Base-by-base conservation (phyloP, 2,797 vertebrate species). In the Gambelia wislizenii region DNA sequence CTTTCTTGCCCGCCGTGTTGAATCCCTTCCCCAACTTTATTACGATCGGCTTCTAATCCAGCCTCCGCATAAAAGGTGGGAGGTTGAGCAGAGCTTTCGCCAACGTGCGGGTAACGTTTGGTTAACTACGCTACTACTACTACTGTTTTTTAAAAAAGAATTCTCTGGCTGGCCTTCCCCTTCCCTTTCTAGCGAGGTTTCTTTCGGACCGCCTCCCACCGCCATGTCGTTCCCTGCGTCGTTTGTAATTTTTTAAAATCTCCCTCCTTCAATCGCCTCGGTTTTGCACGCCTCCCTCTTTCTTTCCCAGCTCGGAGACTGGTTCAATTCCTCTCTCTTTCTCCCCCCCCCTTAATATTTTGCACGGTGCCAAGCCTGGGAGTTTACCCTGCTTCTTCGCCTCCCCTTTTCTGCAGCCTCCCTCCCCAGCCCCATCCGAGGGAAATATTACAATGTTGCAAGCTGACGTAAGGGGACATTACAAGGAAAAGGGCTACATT, bases 381-480 rank as follows among this genome's bases (percentile, higher is more conserved):
- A 86, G 84, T 91, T 89, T 89, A 81, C 79, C 74, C n/a, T n/a
- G n/a, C 52, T 61, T n/a, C 79, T 81, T 69, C 69, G 82, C 86
- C 91, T 91, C 87, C 88, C 87, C 83, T 54, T 47, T 86, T 61
- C 80, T 78, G 39, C 90, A 83, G 88, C 84, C 74, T 75, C 85
- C 64, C 18, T 85, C 90, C 89, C 88, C 88, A 44, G 91, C 93
- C 91, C 91, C 59, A 61, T 61, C 61, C 9, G 61, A 64, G 67
- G 93, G 93, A 94, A 94, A 89, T 77, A 80, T 89, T 90, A 95
- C 94, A 83, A 95, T 97, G 89, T 94, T 95, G 90, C 89, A 91
- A 92, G 96, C 96, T 96, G 96, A 97, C 96, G 95, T 96, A 96
- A 96, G 94, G n/a, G n/a, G 93, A 93, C 90, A 86, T 87, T 80